A percentile compares a stretch with the other conserved stretches of the same genome.
phyloP scores from a whole-genome alignment of 2,113 vertebrate species.

The Callithrix jacchus region DNA sequence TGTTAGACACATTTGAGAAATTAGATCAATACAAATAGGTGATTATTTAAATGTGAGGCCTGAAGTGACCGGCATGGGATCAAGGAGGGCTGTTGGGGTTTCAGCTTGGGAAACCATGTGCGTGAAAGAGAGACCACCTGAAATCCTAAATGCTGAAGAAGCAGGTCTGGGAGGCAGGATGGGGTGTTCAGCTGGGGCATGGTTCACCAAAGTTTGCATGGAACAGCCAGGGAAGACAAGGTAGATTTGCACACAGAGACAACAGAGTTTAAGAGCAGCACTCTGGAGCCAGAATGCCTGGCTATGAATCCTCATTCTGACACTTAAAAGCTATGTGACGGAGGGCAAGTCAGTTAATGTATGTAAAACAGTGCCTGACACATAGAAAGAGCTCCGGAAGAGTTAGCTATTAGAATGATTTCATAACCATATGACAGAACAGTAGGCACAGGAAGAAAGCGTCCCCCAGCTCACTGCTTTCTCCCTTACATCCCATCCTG shows the following conservation, averaged over 20 bases:
- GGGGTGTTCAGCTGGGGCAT: not conserved
- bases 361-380: not conserved
- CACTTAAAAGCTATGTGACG: not conserved
- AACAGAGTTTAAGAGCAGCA: not conserved
- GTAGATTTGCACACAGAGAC: not conserved
- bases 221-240: not conserved
- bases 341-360: not conserved
- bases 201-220: not conserved
- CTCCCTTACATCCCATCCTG: not conserved
- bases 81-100: not conserved
- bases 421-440: not conserved
- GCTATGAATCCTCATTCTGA: not conserved
- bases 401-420: not conserved
- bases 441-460: not conserved
- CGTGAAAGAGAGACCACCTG: not conserved
- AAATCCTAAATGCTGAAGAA: not conserved
- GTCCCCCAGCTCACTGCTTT: fast-evolving
- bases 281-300: not conserved
- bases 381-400: not conserved
- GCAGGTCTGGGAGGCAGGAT: not conserved
- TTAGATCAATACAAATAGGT: not conserved
- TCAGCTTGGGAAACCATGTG: not conserved
- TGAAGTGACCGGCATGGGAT: not conserved
- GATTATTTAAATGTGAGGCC: not conserved
- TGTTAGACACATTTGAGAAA: no score